Percentiles rank a stretch among this genome's conserved stretches.
Evolutionary conservation across 1,140 invertebrate species (phyloP).

Genomic region (Procambarus virginalis): DNA sequence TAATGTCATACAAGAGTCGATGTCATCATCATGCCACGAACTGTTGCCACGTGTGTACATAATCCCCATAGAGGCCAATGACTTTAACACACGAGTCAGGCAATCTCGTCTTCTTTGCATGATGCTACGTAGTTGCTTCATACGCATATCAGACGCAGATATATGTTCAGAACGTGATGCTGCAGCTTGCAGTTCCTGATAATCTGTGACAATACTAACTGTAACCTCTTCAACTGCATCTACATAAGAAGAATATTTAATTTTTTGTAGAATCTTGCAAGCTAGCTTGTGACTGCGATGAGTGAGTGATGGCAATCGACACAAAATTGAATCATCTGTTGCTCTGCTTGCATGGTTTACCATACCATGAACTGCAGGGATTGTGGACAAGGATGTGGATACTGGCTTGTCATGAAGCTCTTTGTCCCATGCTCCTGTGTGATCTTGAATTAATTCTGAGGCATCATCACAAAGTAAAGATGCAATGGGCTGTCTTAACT

Average conservation of each 20-base stretch:
- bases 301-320: slow-evolving; percentile 21
- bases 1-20: slow-evolving; percentile 63
- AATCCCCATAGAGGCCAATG: slow-evolving; percentile 50
- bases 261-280: slow-evolving; percentile 20
- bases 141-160: slow-evolving; percentile 37
- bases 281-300: slow-evolving; percentile 33
- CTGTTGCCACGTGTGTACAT: slow-evolving; percentile 66
- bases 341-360: slow-evolving; percentile 2
- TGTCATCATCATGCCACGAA: slow-evolving; percentile 63
- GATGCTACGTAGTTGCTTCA: slow-evolving; percentile 54
- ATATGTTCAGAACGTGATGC: slow-evolving; percentile 43
- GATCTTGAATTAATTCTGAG: slow-evolving; percentile 39
- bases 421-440: slow-evolving; percentile 61
- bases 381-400: neutral
- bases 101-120: slow-evolving; percentile 59
- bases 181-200: slow-evolving; percentile 56
- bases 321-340: slow-evolving; percentile 30
- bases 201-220: slow-evolving; percentile 50
- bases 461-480: slow-evolving; percentile 61
- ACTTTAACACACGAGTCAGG: slow-evolving; percentile 63
- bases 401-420: neutral
- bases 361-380: slow-evolving; percentile 11
- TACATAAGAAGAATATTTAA: slow-evolving; percentile 55
- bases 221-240: slow-evolving; percentile 66
- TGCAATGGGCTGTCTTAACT: slow-evolving; percentile 73